A percentile compares a stretch with the other conserved stretches of the same genome.
Conservation (phyloP, 2,113 vertebrate species). For the Poicephalus meyeri region DNA sequence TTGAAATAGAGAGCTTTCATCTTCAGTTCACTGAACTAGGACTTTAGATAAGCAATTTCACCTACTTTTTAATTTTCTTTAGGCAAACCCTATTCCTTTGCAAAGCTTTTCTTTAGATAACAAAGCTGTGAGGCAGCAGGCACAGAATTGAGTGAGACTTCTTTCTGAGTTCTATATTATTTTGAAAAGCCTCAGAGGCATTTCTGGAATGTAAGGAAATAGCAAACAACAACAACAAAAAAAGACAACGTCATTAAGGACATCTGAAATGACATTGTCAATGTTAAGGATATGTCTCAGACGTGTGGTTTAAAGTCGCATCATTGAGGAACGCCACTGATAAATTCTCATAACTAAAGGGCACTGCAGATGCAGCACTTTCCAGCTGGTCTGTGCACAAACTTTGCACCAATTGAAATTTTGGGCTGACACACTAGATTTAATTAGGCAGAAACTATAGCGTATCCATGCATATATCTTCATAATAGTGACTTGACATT, state of each 20-base stretch:
- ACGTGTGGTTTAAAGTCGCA: not conserved
- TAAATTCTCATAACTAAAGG: not conserved
- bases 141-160: not conserved
- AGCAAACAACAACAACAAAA: not conserved
- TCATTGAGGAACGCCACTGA: not conserved
- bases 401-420: not conserved
- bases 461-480: not conserved
- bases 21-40: not conserved
- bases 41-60: not conserved
- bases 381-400: not conserved
- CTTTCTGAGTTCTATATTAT: not conserved
- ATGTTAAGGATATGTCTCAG: not conserved
- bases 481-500: not conserved
- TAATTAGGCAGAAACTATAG: slow-evolving; percentile 4
- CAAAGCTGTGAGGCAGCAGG: not conserved
- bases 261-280: not conserved
- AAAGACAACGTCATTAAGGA: not conserved
- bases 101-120: not conserved
- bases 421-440: not conserved
- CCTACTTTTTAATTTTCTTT: not conserved
- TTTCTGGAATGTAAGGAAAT: not conserved
- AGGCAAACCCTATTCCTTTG: not conserved
- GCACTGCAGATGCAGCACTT: not conserved
- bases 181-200: not conserved
- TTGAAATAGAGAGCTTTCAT: slow-evolving; percentile 30